These are phyloP conservation scores for Apteryx owenii DNA, from an alignment of 2,113 vertebrate species.

Conservation along the genomic window DNA sequence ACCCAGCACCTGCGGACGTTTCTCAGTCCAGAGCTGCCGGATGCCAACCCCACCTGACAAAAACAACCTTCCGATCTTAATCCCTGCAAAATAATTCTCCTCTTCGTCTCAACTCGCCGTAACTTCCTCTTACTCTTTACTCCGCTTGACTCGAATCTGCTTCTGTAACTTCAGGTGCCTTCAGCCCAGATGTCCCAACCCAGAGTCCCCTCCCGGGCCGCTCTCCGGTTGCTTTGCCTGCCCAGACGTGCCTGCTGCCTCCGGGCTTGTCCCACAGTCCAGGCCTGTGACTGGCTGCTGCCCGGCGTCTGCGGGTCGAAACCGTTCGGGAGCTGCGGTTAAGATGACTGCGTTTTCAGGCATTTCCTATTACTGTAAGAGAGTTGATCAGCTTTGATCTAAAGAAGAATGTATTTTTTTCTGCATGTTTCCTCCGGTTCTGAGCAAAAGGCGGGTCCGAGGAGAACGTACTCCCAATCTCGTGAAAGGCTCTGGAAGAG, in stretches of 20 bases:
- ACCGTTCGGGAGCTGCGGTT: accelerated
- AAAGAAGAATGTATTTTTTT: not conserved
- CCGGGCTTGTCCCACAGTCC: not conserved
- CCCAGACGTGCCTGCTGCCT: not conserved
- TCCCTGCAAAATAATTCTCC: not conserved
- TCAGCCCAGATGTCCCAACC: not conserved
- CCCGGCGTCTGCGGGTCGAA: too few relatives aligned
- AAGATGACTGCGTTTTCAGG: too few relatives aligned
- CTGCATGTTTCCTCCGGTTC: not conserved
- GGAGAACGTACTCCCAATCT: not conserved
- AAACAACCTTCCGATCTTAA: not conserved
- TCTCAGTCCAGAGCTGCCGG: not conserved
- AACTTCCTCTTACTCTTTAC: accelerated
- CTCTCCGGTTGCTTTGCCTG: not conserved
- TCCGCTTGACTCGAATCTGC: not conserved
- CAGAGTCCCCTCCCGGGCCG: not conserved
- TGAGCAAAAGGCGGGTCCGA: not conserved
- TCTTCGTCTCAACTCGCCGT: not conserved
- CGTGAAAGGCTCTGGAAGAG: not conserved
- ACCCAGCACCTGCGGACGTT: not conserved
- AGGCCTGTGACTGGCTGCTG: accelerated
- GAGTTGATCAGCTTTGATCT: not conserved
- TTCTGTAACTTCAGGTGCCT: accelerated
- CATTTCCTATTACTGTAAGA: not conserved
- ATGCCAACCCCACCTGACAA: too few relatives aligned